These are phyloP conservation scores for Phyllostomus hastatus DNA, from an alignment of 2,113 vertebrate genomes.

Conservation along the genomic window DNA sequence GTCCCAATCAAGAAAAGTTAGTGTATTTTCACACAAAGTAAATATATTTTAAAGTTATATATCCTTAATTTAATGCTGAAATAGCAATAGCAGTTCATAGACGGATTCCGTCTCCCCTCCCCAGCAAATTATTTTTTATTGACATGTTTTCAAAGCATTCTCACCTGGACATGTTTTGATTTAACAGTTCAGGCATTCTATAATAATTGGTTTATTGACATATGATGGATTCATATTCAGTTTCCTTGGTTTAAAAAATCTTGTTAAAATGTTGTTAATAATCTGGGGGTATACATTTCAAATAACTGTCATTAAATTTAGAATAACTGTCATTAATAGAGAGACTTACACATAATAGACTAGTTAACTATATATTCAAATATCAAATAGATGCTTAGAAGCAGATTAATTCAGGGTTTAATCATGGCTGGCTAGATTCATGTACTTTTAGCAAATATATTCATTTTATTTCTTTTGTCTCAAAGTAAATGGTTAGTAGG, in stretches of 20 bases:
- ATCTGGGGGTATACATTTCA: constrained; percentile 65
- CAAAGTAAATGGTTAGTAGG: background rate
- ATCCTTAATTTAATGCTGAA: constrained; percentile 53
- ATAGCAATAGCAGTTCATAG: constrained; percentile 20
- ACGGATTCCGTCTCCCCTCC: background rate
- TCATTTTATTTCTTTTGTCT: constrained; percentile 30
- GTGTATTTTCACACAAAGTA: constrained; percentile 46
- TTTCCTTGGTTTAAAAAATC: constrained; percentile 53
- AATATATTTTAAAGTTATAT: constrained; percentile 46
- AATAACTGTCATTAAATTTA: constrained; percentile 68
- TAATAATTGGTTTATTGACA: constrained; percentile 65
- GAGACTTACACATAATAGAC: constrained; percentile 57
- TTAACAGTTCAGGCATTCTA: constrained; percentile 49
- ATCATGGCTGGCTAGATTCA: constrained; percentile 39
- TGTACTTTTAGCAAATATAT: constrained; percentile 17
- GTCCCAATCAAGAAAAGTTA: constrained; percentile 41
- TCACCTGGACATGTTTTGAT: constrained; percentile 31
- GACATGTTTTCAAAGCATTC: constrained; percentile 56
- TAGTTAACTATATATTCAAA: constrained; percentile 66
- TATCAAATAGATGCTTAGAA: constrained; percentile 57
- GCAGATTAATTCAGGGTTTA: constrained; percentile 49
- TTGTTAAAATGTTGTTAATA: constrained; percentile 68
- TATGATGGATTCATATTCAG: constrained; percentile 56
- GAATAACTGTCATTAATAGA: constrained; percentile 63
- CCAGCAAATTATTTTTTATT: constrained; percentile 64